Evolutionary conservation across 2,888 invertebrate genomes (phyloP).

Genomic region (Torymus tubicola): DNA sequence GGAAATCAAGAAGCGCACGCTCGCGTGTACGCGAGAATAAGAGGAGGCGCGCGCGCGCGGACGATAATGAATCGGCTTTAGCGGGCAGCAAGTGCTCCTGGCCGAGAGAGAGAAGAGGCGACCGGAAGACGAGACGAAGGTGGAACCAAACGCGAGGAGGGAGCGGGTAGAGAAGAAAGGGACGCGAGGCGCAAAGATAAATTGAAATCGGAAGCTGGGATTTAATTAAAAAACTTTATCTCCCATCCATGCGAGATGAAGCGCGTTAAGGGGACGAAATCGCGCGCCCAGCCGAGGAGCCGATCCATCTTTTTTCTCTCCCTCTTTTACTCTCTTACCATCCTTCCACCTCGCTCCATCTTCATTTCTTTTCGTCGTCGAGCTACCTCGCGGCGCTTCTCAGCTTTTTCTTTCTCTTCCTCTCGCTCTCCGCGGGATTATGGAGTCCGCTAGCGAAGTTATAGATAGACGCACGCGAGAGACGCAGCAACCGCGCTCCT

Average conservation of each 20-base stretch:
- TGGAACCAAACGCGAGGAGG: not conserved
- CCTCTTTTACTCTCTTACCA: not conserved
- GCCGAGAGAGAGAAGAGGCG: not conserved
- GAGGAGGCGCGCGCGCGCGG: conserved; percentile 49
- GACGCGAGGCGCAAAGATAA: conserved; percentile 67
- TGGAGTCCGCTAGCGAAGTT: conserved; percentile 16
- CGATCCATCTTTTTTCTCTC: conserved; percentile 33
- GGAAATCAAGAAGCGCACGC: conserved; percentile 54
- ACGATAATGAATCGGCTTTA: conserved; percentile 63
- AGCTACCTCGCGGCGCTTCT: not conserved
- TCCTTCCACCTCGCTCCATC: not conserved
- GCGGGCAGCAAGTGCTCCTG: conserved; percentile 51
- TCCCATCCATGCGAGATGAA: conserved; percentile 52
- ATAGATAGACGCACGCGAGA: not conserved
- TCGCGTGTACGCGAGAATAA: conserved; percentile 29
- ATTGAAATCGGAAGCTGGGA: conserved; percentile 71
- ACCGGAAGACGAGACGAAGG: too few species aligned
- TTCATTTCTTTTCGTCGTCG: conserved; percentile 27
- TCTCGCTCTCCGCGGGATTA: conserved; percentile 9
- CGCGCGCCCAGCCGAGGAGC: not conserved
- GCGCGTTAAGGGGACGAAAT: conserved; percentile 51
- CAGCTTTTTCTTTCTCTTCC: not conserved
- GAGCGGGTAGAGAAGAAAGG: not conserved
- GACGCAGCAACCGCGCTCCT: not conserved
- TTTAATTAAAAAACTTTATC: conserved; percentile 74